Conservation (phyloP, 1,140 invertebrate genomes). For the Penaeus indicus region DNA sequence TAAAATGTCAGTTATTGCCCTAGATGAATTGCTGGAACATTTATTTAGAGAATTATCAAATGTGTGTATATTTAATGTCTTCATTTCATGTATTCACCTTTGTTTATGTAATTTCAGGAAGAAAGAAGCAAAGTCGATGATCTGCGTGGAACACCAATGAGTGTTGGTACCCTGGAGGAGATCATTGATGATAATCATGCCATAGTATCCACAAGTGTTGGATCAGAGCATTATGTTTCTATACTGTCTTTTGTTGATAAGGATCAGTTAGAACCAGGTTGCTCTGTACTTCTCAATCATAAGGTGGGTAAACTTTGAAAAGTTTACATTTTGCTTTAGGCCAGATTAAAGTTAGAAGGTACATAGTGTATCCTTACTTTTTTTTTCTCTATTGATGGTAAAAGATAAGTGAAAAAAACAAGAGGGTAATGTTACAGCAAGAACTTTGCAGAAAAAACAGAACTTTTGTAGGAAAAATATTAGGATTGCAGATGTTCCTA, state of each 20-base stretch:
- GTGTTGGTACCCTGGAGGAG: constrained; percentile 98
- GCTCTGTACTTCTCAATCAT: constrained; percentile 98
- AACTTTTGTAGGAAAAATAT: too few species aligned
- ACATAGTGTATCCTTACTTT: too few species aligned
- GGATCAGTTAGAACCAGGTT: constrained; percentile 98
- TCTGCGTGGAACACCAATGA: constrained; percentile 98
- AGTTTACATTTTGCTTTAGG: background rate
- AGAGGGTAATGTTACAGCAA: too few species aligned
- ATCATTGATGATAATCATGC: constrained; percentile 99
- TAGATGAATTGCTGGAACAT: background rate
- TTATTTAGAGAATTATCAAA: background rate
- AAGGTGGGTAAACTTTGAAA: constrained; percentile 79
- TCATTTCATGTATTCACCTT: background rate
- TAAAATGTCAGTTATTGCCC: background rate
- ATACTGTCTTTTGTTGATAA: constrained; percentile 99
- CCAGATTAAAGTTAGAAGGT: background rate
- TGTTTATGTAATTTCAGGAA: constrained; percentile 75
- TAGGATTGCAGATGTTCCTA: too few species aligned
- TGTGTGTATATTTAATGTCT: background rate
- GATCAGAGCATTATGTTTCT: constrained; percentile 99
- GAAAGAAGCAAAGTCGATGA: constrained; percentile 96
- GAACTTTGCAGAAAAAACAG: too few species aligned
- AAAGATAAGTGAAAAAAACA: too few species aligned
- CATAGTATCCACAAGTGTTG: constrained; percentile 99
- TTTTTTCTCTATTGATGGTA: too few species aligned